A percentile compares a stretch with the other conserved stretches of the same genome.
These are phyloP conservation scores for Caenorhabditis becei DNA, from an alignment of 2,888 invertebrate genomes.

Conservation along the genomic window DNA sequence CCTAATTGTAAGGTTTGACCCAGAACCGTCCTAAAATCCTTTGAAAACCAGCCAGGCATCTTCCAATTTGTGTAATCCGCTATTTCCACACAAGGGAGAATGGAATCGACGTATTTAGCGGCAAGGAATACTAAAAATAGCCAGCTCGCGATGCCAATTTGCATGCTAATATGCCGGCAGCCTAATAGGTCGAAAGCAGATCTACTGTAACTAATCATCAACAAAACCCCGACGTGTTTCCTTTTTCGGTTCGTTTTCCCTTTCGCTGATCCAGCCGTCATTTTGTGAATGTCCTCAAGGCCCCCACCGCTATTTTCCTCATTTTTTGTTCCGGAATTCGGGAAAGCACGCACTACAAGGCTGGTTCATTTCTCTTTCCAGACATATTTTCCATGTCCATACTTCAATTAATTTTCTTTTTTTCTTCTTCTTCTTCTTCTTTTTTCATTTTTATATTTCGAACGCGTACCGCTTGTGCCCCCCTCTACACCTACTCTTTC, in stretches of 20 bases:
- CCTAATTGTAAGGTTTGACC: no score
- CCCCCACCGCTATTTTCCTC: background rate
- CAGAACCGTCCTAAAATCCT: no score
- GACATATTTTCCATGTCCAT: constrained; percentile 13
- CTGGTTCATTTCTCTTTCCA: background rate
- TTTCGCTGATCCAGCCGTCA: background rate
- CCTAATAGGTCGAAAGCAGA: constrained; percentile 21
- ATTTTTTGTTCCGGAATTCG: constrained; percentile 1
- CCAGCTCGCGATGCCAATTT: constrained; percentile 29
- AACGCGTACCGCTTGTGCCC: background rate
- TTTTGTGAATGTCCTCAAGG: background rate
- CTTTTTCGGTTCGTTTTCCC: background rate
- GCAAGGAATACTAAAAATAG: constrained; percentile 50
- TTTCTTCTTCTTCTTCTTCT: background rate
- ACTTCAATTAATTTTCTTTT: constrained; percentile 31
- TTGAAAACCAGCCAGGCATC: no score
- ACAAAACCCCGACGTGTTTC: background rate
- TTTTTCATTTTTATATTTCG: background rate
- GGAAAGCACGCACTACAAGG: constrained; percentile 3
- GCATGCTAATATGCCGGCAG: constrained; percentile 41
- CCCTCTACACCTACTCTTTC: background rate
- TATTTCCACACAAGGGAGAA: constrained; percentile 1
- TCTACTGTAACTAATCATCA: constrained; percentile 33
- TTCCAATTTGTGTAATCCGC: background rate
- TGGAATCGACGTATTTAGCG: constrained; percentile 12